Percentiles rank a stretch among this genome's conserved stretches.
These are phyloP conservation scores for Pteruthius melanotis DNA, from an alignment of 2,113 vertebrate species.

Conservation along the genomic window DNA sequence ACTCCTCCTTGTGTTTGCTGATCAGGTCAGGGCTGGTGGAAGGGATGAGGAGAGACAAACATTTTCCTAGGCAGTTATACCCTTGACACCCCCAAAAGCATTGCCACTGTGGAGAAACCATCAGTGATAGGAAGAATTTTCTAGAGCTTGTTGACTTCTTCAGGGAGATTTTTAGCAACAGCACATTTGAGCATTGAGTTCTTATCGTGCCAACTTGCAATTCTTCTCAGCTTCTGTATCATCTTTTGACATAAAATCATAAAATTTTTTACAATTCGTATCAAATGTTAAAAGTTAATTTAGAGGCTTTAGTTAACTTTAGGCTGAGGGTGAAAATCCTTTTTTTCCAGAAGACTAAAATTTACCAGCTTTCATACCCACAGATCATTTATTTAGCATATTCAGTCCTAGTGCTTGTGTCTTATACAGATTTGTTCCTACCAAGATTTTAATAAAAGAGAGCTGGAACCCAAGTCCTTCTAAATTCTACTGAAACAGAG, in stretches of 20 bases:
- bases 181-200: background rate
- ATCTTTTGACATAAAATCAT: background rate
- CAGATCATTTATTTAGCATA: background rate
- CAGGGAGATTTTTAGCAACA: background rate
- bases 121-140: background rate
- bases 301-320: background rate
- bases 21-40: background rate
- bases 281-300: background rate
- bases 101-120: background rate
- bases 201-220: background rate
- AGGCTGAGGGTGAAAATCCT: background rate
- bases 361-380: background rate
- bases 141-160: background rate
- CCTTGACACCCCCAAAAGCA: background rate
- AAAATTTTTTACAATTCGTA: background rate
- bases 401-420: background rate
- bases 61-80: background rate
- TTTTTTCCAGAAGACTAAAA: background rate
- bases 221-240: background rate
- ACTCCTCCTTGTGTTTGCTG: background rate
- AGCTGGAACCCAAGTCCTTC: background rate
- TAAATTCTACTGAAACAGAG: background rate
- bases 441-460: background rate
- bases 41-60: background rate
- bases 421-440: background rate